A percentile compares a stretch with the other conserved stretches of the same genome.
These are phyloP conservation scores for Ophioninae sp. DNA, from an alignment of 2,888 invertebrate genomes.

Conservation along the genomic window DNA sequence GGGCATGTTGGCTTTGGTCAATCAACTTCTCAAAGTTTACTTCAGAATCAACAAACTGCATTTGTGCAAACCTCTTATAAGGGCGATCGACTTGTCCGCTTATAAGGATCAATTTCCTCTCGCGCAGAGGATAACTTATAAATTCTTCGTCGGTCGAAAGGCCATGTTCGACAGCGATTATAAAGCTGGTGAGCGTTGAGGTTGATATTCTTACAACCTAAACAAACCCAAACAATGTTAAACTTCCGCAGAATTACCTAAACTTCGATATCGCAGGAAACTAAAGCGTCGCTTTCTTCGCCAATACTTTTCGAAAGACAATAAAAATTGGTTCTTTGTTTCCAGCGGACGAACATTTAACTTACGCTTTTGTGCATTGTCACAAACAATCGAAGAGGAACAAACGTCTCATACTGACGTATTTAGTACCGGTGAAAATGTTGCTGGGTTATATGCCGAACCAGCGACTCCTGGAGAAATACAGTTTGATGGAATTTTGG, in stretches of 20 bases:
- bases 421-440: slow-evolving; percentile 98
- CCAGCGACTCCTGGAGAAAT: slow-evolving; percentile 89
- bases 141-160: slow-evolving; percentile 97
- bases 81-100: slow-evolving; percentile 96
- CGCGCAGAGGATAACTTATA: slow-evolving; percentile 97
- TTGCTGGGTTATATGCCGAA: slow-evolving; percentile 97
- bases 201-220: neutral
- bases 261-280: no score
- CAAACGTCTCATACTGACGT: slow-evolving; percentile 95
- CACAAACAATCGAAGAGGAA: slow-evolving; percentile 91
- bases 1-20: slow-evolving; percentile 97
- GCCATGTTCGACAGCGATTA: slow-evolving; percentile 99
- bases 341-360: slow-evolving; percentile 93
- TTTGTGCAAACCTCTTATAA: slow-evolving; percentile 95
- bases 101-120: slow-evolving; percentile 94
- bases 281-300: neutral
- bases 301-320: neutral
- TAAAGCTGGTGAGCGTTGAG: slow-evolving; percentile 83
- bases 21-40: slow-evolving; percentile 98
- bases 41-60: slow-evolving; percentile 95
- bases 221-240: no score
- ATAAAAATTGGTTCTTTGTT: slow-evolving; percentile 63
- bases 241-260: no score
- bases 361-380: slow-evolving; percentile 96
- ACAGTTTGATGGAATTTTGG: slow-evolving; percentile 94